These are phyloP conservation scores for Pristiophorus japonicus DNA, from an alignment of 2,113 vertebrate species.

Conservation along the genomic window DNA sequence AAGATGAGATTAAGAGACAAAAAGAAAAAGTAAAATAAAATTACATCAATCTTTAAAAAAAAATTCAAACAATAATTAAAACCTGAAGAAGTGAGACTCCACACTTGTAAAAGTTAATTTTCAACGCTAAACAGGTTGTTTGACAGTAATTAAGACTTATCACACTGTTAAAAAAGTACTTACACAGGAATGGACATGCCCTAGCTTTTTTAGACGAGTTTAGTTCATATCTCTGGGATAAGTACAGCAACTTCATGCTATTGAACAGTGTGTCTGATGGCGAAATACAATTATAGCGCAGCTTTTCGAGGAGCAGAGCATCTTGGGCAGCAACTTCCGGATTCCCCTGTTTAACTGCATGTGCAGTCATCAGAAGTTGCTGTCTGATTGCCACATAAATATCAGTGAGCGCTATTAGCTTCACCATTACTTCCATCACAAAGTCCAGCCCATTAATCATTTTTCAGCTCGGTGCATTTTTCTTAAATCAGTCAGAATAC, in stretches of 20 bases:
- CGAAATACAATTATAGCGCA: neutral
- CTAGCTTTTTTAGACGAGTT: neutral
- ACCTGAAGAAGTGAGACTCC: too few species aligned
- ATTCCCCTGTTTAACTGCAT: neutral
- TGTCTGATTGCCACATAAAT: neutral
- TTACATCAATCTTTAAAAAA: too few species aligned
- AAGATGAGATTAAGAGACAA: neutral
- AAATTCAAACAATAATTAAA: neutral
- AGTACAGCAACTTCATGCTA: neutral
- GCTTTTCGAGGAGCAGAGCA: neutral
- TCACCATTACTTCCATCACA: neutral
- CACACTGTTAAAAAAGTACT: neutral
- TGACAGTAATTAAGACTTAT: neutral
- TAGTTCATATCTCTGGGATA: neutral
- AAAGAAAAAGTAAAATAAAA: neutral
- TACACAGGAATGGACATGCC: too few species aligned
- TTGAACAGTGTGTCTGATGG: neutral
- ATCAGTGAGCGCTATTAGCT: too few species aligned
- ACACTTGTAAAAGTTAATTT: too few species aligned
- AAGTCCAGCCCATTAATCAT: neutral
- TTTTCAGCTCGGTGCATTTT: neutral
- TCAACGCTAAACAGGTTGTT: too few species aligned
- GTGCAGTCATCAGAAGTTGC: neutral
- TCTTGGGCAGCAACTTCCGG: neutral
- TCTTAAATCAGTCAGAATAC: neutral